Conservation (phyloP, 2,113 vertebrate species). For the Grammomys surdaster region DNA sequence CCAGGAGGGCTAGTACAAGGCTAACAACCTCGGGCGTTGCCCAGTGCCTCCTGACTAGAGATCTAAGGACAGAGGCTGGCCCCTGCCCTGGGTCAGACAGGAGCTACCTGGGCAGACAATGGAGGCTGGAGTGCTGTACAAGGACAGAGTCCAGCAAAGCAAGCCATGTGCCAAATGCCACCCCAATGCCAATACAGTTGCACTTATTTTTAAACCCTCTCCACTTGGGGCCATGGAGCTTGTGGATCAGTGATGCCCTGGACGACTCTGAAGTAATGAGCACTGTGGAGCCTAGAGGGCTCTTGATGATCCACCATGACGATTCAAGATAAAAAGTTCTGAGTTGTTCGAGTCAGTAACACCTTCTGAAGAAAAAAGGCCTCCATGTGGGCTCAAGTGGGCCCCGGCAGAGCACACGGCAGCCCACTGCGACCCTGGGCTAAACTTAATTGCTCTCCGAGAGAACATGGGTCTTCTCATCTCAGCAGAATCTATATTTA, state of each 20-base stretch:
- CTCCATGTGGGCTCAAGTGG: neutral
- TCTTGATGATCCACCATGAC: neutral
- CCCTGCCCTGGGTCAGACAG: neutral
- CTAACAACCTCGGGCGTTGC: neutral
- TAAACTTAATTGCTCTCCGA: neutral
- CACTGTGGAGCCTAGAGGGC: neutral
- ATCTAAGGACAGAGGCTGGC: neutral
- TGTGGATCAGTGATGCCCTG: neutral
- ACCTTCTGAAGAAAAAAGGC: neutral
- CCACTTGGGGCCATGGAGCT: neutral
- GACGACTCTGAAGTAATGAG: fast-evolving
- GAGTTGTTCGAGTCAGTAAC: neutral
- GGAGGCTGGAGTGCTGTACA: fast-evolving
- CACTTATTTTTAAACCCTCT: neutral
- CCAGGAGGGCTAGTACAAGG: no score
- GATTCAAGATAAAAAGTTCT: neutral
- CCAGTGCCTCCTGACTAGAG: neutral
- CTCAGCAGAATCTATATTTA: slow-evolving; percentile 46
- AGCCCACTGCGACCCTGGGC: neutral
- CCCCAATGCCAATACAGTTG: neutral
- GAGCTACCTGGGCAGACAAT: neutral
- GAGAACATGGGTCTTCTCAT: neutral
- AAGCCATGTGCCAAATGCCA: neutral
- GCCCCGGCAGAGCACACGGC: fast-evolving
- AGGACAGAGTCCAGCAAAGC: neutral